Percentiles rank a stretch among this genome's conserved stretches.
Evolutionary conservation across 2,888 invertebrate genomes (phyloP).

Genomic region (Tinea pellionella): DNA sequence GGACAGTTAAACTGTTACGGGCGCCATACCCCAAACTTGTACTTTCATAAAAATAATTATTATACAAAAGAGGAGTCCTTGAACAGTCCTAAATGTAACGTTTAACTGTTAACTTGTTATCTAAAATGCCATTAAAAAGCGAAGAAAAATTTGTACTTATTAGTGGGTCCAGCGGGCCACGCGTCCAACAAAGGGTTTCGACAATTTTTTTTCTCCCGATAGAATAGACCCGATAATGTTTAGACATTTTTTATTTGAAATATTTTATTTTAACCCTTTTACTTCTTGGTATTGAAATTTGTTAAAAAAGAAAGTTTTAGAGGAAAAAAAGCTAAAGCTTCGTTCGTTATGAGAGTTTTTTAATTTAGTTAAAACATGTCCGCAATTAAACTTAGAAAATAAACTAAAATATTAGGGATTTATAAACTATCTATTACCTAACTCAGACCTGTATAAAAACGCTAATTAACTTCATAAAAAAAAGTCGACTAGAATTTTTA

Average conservation of each 20-base stretch:
- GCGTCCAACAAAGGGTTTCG: slow-evolving; percentile 24
- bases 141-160: slow-evolving; percentile 22
- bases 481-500: not conserved
- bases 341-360: too few relatives aligned
- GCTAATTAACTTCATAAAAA: too few relatives aligned
- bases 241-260: too few relatives aligned
- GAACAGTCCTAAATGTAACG: slow-evolving; percentile 13
- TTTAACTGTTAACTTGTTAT: slow-evolving; percentile 27
- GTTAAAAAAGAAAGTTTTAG: too few relatives aligned
- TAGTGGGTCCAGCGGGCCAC: slow-evolving; percentile 23
- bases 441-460: too few relatives aligned
- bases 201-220: too few relatives aligned
- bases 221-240: not conserved
- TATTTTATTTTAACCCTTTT: not conserved
- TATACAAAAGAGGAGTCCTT: not conserved
- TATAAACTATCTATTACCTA: too few relatives aligned
- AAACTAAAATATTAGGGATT: too few relatives aligned
- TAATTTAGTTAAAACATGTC: too few relatives aligned
- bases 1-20: not conserved
- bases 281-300: not conserved
- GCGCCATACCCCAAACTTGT: slow-evolving; percentile 9
- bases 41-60: not conserved
- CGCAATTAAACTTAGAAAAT: too few relatives aligned
- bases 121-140: slow-evolving; percentile 38
- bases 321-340: too few relatives aligned